Percentiles rank a stretch among this genome's conserved stretches.
Evolutionary conservation across 2,113 vertebrate species (phyloP).

Genomic region (Hemicordylus capensis): DNA sequence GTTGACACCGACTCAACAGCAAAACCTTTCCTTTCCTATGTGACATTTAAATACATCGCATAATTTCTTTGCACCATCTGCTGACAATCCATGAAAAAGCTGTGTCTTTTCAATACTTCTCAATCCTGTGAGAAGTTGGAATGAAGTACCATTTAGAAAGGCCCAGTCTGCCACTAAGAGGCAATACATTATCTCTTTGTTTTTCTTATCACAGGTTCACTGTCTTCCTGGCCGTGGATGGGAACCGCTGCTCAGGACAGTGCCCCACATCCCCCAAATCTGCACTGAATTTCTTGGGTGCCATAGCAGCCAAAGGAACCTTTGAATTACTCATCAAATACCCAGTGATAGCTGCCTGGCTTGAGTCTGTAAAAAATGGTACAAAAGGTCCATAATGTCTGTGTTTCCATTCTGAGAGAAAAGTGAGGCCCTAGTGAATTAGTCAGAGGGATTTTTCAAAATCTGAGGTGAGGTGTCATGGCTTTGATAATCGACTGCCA

Average conservation of each 20-base stretch:
- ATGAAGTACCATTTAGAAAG: too few species aligned
- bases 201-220: slow-evolving; percentile 75
- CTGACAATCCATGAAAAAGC: too few species aligned
- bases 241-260: slow-evolving; percentile 75
- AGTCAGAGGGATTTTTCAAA: not conserved
- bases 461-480: not conserved
- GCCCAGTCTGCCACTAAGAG: too few species aligned
- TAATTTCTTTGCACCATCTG: too few species aligned
- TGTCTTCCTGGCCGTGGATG: slow-evolving; percentile 85
- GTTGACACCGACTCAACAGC: too few species aligned
- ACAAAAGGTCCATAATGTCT: not conserved
- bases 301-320: slow-evolving; percentile 57
- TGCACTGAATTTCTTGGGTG: slow-evolving; percentile 81
- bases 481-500: not conserved
- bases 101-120: too few species aligned
- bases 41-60: too few species aligned
- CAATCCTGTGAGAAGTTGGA: too few species aligned
- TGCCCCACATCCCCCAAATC: slow-evolving; percentile 71
- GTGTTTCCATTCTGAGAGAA: not conserved
- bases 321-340: slow-evolving; percentile 66
- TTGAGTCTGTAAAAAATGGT: not conserved
- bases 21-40: too few species aligned
- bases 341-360: slow-evolving; percentile 74
- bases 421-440: too few species aligned
- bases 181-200: not conserved